Evolutionary conservation across 2,888 invertebrate genomes (phyloP).

Genomic region (Zaprionus bogoriensis): DNA sequence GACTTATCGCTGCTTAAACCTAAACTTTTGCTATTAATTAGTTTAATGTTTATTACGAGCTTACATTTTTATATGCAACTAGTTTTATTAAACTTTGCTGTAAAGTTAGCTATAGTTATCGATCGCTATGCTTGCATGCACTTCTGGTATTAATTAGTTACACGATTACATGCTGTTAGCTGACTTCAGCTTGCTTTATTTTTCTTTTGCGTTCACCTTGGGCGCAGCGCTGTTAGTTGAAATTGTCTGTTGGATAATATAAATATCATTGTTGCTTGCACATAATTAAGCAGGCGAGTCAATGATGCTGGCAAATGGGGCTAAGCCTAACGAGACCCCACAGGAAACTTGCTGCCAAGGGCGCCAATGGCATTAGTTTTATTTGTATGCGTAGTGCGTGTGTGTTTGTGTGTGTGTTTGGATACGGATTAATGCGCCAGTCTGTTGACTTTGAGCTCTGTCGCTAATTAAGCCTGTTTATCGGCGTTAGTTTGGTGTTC

Average conservation of each 20-base stretch:
- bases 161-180: neutral
- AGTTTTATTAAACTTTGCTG: no score
- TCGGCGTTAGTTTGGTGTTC: constrained; percentile 68
- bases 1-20: no score
- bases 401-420: constrained; percentile 29
- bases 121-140: no score
- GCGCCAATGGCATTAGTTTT: constrained; percentile 48
- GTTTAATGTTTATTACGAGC: no score
- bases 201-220: constrained; percentile 12
- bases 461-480: constrained; percentile 76
- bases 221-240: constrained; percentile 19
- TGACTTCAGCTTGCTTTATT: neutral
- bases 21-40: no score
- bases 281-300: constrained; percentile 69
- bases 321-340: constrained; percentile 57
- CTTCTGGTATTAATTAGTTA: no score
- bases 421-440: constrained; percentile 61
- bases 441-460: constrained; percentile 75
- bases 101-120: no score
- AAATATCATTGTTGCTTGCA: constrained; percentile 78
- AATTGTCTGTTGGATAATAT: constrained; percentile 66
- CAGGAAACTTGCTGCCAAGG: constrained; percentile 46
- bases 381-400: constrained; percentile 39
- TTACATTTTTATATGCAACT: no score
- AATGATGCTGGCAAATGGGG: constrained; percentile 22